These are phyloP conservation scores for Montipora capricornis DNA, from an alignment of 64 coral and sea anemone species.

Conservation along the genomic window DNA sequence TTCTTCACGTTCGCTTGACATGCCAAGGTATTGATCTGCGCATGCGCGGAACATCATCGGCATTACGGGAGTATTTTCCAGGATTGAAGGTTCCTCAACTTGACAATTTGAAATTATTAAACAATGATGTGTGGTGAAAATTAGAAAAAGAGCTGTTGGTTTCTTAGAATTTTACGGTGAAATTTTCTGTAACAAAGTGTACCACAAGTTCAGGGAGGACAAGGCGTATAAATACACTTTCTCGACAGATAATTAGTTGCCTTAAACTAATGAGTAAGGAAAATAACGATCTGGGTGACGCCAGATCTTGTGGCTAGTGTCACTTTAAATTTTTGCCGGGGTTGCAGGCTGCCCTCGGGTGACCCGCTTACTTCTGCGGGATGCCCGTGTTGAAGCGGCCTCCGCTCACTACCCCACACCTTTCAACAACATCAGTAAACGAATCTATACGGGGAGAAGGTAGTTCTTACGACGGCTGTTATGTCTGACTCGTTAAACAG, in stretches of 20 bases:
- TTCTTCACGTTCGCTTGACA: not conserved
- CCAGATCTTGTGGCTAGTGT: slow-evolving; percentile 96
- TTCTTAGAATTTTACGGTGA: no score
- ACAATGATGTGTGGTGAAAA: no score
- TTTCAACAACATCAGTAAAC: not conserved
- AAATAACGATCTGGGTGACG: slow-evolving; percentile 99
- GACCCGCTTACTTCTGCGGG: slow-evolving; percentile 97
- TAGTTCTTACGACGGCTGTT: no score
- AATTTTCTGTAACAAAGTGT: not conserved
- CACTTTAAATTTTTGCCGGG: slow-evolving; percentile 75
- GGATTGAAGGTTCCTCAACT: no score
- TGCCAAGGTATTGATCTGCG: not conserved
- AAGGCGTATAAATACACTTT: no score
- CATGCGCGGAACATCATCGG: not conserved
- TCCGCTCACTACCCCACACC: slow-evolving; percentile 35
- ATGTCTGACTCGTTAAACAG: no score
- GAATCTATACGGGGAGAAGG: not conserved
- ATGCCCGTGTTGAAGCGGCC: slow-evolving; percentile 83
- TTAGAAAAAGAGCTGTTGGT: no score
- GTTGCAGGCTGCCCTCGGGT: slow-evolving; percentile 83
- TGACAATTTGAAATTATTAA: no score
- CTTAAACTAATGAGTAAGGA: slow-evolving; percentile 99
- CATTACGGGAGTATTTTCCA: no score
- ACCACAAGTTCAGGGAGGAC: slow-evolving; percentile 24
- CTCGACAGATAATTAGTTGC: not conserved